Percentiles rank a stretch among this genome's conserved stretches.
phyloP scores from a whole-genome alignment of 2,797 vertebrate genomes.

The Myotis vivesi region DNA sequence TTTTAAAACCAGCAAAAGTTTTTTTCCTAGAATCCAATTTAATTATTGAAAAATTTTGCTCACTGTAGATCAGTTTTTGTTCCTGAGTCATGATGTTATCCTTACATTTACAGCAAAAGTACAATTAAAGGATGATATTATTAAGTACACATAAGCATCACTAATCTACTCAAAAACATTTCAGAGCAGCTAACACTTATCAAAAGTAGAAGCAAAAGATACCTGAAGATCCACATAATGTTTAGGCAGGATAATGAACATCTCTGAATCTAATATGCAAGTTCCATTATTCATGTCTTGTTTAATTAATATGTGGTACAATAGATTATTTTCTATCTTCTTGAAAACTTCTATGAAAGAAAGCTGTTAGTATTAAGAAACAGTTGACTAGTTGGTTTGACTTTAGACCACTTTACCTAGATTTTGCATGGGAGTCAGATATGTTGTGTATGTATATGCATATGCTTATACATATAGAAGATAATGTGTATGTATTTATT shows the following conservation, averaged over 20 bases:
- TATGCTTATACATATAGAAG: neutral
- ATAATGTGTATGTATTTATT: neutral
- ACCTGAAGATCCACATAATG: constrained; percentile 70
- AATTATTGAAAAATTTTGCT: constrained; percentile 42
- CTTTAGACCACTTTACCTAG: neutral
- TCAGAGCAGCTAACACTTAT: constrained; percentile 74
- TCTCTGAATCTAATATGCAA: constrained; percentile 53
- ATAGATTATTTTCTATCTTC: constrained; percentile 4
- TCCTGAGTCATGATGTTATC: neutral
- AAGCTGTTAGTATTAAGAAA: neutral
- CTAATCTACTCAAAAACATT: constrained; percentile 71
- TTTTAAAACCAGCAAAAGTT: constrained; percentile 30
- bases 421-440: neutral
- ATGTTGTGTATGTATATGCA: neutral
- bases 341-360: constrained; percentile 25
- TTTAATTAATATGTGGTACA: constrained; percentile 47
- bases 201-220: constrained; percentile 72
- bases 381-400: neutral
- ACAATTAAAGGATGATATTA: constrained; percentile 47
- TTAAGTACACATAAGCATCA: constrained; percentile 17
- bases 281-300: constrained; percentile 42
- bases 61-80: constrained; percentile 44
- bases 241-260: constrained; percentile 63
- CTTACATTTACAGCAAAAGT: constrained; percentile 28
- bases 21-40: neutral